Conservation (phyloP, 1,140 invertebrate genomes). For the Lepidostoma basale region DNA sequence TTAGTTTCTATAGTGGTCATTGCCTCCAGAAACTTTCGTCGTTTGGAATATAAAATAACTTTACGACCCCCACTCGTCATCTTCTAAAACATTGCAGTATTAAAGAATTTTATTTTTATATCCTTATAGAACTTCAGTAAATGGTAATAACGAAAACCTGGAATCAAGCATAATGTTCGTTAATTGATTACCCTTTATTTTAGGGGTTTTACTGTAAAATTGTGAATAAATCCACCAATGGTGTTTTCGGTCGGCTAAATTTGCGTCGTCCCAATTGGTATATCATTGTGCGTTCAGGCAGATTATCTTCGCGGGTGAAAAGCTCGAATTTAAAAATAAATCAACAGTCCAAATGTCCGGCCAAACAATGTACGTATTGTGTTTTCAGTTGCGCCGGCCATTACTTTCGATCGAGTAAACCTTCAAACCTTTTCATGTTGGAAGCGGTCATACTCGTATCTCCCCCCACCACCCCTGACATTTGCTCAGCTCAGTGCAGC, state of each 20-base stretch:
- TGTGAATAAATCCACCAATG: too few relatives aligned
- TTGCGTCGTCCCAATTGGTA: slow-evolving; percentile 3
- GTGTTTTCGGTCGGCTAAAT: slow-evolving; percentile 2
- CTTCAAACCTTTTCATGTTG: slow-evolving; percentile 42
- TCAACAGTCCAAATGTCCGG: slow-evolving; percentile 10
- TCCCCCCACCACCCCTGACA: slow-evolving; percentile 27
- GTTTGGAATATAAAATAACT: neutral
- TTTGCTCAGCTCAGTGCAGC: slow-evolving; percentile 43
- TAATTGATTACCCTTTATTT: too few relatives aligned
- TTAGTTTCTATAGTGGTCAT: neutral
- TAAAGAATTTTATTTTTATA: too few relatives aligned
- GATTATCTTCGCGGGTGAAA: neutral
- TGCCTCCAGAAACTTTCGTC: neutral
- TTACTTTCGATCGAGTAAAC: slow-evolving; percentile 42
- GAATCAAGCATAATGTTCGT: too few relatives aligned
- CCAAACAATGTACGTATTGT: slow-evolving; percentile 16
- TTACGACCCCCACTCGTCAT: too few relatives aligned
- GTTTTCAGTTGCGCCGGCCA: slow-evolving; percentile 35
- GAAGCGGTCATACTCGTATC: slow-evolving; percentile 35
- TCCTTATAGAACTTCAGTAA: too few relatives aligned
- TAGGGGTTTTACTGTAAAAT: too few relatives aligned
- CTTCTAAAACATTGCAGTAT: too few relatives aligned
- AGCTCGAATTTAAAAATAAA: slow-evolving; percentile 12
- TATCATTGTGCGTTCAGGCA: neutral
- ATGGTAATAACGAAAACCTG: too few relatives aligned